These are phyloP conservation scores for Philypnodon macrostomus DNA, from an alignment of 2,797 vertebrate species.

Conservation along the genomic window DNA sequence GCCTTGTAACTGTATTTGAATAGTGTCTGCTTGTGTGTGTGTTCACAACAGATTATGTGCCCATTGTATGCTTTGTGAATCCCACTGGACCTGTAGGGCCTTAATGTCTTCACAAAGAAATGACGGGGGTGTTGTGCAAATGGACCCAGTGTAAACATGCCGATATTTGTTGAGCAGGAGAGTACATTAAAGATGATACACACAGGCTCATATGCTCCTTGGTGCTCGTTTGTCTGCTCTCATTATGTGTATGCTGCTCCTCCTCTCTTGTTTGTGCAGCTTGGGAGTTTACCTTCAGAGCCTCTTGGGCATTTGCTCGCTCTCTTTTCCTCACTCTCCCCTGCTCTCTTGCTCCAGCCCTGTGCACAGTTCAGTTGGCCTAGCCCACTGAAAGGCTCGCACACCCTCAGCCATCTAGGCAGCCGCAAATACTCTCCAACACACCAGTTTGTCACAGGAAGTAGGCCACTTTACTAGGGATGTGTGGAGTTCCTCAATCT, in stretches of 20 bases:
- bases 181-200: constrained; percentile 26
- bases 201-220: constrained; percentile 33
- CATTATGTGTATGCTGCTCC: constrained; percentile 58
- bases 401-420: constrained; percentile 50
- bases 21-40: constrained; percentile 6
- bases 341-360: constrained; percentile 11
- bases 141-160: constrained; percentile 23
- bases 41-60: constrained; percentile 35
- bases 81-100: constrained; percentile 56
- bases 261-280: constrained; percentile 69
- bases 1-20: constrained; percentile 1
- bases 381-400: constrained; percentile 64
- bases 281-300: constrained; percentile 69
- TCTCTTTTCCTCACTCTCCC: constrained; percentile 14
- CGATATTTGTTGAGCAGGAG: constrained; percentile 49
- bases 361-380: constrained; percentile 57
- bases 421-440: constrained; percentile 53
- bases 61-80: constrained; percentile 53
- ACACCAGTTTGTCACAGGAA: constrained; percentile 69
- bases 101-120: constrained; percentile 63
- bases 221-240: constrained; percentile 53
- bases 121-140: constrained; percentile 26
- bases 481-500: constrained; percentile 55
- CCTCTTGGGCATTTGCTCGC: constrained; percentile 65
- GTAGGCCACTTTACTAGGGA: constrained; percentile 70